Percentiles rank a stretch among this genome's conserved stretches.
Evolutionary conservation across 2,113 vertebrate species (phyloP).

Genomic region (Strigops habroptila): DNA sequence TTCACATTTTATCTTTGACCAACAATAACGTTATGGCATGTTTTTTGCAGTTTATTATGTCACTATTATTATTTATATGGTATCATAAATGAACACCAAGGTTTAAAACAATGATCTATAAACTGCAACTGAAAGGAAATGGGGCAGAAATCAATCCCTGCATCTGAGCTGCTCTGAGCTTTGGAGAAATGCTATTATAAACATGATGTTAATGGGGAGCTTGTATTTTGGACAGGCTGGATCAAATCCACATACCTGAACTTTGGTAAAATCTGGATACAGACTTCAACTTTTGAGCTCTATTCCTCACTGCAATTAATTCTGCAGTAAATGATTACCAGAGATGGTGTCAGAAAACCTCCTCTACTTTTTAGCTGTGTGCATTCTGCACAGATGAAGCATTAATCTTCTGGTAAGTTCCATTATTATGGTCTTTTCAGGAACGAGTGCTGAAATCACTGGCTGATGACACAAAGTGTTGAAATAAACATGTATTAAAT

Average conservation of each 20-base stretch:
- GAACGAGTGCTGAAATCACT: neutral
- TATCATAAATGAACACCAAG: neutral
- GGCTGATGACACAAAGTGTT: neutral
- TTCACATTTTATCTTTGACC: slow-evolving; percentile 38
- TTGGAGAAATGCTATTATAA: neutral
- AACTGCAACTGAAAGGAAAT: neutral
- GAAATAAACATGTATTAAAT: slow-evolving; percentile 34
- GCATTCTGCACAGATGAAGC: neutral
- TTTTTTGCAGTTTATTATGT: neutral
- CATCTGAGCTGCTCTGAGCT: neutral
- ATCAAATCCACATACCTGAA: neutral
- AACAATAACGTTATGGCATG: neutral
- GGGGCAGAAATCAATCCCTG: neutral
- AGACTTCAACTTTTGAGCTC: neutral
- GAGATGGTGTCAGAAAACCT: neutral
- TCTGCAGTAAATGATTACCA: neutral
- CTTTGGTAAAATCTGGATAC: neutral
- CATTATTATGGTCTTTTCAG: neutral
- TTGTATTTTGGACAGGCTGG: neutral
- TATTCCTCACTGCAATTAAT: neutral
- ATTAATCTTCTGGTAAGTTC: neutral
- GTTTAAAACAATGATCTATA: neutral
- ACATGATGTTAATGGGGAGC: neutral
- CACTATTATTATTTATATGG: neutral
- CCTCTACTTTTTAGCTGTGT: neutral